Percentiles rank a stretch among this genome's conserved stretches.
These are phyloP conservation scores for Xyrauchen texanus DNA, from an alignment of 2,113 vertebrate species.

Conservation along the genomic window DNA sequence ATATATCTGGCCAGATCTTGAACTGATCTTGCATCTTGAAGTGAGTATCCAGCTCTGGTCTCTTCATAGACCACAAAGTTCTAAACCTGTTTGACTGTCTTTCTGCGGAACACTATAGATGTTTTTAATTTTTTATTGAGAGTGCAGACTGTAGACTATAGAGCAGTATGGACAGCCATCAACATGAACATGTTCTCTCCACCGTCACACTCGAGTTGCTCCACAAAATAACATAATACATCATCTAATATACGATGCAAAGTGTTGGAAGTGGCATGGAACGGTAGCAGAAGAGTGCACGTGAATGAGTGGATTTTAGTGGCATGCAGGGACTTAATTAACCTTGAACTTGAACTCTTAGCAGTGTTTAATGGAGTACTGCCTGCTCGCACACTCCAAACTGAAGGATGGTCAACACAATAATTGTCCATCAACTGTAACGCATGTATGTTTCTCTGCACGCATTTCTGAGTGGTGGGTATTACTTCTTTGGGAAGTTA, in stretches of 20 bases:
- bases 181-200: conserved; percentile 31
- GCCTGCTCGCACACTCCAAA: conserved; percentile 43
- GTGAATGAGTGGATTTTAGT: conserved; percentile 39
- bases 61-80: too few species aligned
- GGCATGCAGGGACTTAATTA: conserved; percentile 41
- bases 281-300: conserved; percentile 5
- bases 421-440: conserved; percentile 52
- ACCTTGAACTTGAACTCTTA: conserved; percentile 51
- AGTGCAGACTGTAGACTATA: background rate
- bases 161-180: conserved; percentile 24
- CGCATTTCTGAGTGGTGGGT: background rate
- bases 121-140: too few species aligned
- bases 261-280: conserved; percentile 53
- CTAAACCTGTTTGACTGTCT: too few species aligned
- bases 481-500: conserved; percentile 20
- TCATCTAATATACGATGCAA: conserved; percentile 41
- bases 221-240: conserved; percentile 41
- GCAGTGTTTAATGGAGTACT: conserved; percentile 11
- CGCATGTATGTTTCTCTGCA: conserved; percentile 20
- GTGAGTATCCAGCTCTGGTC: too few species aligned
- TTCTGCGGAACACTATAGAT: too few species aligned
- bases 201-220: conserved; percentile 41
- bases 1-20: too few species aligned
- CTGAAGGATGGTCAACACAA: conserved; percentile 50
- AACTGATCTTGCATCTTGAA: too few species aligned